A percentile compares a stretch with the other conserved stretches of the same genome.
Evolutionary conservation across 2,888 invertebrate genomes (phyloP).

Genomic region (Mylabris sibirica): DNA sequence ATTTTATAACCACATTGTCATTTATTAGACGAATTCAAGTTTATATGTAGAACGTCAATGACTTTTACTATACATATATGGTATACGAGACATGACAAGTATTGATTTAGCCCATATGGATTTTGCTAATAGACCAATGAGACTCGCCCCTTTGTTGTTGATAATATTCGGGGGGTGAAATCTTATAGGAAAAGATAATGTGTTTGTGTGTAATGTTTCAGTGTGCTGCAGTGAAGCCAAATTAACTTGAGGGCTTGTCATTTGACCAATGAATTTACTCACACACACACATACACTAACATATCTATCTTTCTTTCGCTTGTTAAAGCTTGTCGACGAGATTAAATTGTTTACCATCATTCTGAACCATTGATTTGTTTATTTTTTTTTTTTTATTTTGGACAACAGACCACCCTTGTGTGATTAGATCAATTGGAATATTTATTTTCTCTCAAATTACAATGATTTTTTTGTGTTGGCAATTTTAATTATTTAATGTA

Average conservation of each 20-base stretch:
- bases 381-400: neutral
- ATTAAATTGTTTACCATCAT: conserved; percentile 3
- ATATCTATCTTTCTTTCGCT: neutral
- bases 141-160: conserved; percentile 40
- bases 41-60: neutral
- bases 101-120: conserved; percentile 47
- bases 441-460: neutral
- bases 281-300: neutral
- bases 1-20: neutral
- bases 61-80: too few relatives aligned
- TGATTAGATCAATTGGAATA: neutral
- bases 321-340: neutral
- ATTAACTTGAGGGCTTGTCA: conserved; percentile 45
- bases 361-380: conserved; percentile 9
- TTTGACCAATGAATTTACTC: conserved; percentile 21
- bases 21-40: neutral
- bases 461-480: neutral
- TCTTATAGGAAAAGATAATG: conserved; percentile 13
- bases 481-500: neutral
- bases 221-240: conserved; percentile 40
- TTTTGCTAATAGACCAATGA: conserved; percentile 44
- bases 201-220: conserved; percentile 41
- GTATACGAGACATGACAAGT: conserved; percentile 22
- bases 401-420: neutral
- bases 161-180: conserved; percentile 20